Percentiles rank a stretch among this genome's conserved stretches.
Conservation (phyloP, 2,113 vertebrate genomes). For the Crotalus horridus region DNA sequence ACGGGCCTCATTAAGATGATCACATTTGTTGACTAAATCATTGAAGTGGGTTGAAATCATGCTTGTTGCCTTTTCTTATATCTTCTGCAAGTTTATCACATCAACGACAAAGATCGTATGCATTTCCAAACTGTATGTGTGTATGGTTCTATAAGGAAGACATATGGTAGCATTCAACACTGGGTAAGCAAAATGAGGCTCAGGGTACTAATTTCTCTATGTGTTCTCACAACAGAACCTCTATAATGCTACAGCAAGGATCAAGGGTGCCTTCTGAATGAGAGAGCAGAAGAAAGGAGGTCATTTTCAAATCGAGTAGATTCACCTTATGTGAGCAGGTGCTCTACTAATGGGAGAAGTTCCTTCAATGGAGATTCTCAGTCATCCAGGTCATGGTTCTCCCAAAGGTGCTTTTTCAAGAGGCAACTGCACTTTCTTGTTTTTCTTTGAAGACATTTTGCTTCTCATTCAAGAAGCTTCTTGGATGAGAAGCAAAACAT, state of each 20-base stretch:
- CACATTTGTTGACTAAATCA: neutral
- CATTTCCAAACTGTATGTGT: neutral
- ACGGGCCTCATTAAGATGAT: neutral
- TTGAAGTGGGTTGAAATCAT: no score
- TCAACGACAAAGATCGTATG: neutral
- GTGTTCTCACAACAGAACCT: neutral
- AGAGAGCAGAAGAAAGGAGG: neutral
- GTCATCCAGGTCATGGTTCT: no score
- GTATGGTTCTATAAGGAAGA: neutral
- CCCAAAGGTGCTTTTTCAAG: no score
- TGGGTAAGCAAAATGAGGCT: no score
- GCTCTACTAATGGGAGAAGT: neutral
- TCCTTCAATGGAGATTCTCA: neutral
- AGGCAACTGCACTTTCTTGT: no score
- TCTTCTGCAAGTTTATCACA: neutral
- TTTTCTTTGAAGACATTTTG: no score
- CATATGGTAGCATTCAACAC: neutral
- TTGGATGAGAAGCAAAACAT: no score
- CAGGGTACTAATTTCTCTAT: neutral
- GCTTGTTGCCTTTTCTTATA: neutral
- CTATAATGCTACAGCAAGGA: neutral
- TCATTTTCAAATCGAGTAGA: neutral
- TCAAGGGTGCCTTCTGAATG: neutral
- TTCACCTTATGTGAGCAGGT: neutral
- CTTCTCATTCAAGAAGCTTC: no score